Conservation (phyloP, 2,888 invertebrate species). For the Lomographa bimaculata region DNA sequence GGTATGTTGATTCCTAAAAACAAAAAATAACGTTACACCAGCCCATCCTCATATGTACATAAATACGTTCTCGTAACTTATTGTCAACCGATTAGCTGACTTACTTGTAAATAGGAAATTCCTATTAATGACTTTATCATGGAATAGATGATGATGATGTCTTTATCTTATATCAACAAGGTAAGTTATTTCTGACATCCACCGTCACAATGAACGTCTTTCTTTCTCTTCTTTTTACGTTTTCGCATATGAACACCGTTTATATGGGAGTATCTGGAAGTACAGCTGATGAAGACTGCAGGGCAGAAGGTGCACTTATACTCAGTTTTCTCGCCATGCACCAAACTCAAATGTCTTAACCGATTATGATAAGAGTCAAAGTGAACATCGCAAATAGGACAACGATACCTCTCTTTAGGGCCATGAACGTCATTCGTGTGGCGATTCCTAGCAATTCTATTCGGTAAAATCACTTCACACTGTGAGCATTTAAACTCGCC, state of each 20-base stretch:
- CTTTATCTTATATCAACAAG: no score
- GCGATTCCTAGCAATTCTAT: slow-evolving; percentile 44
- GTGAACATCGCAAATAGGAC: slow-evolving; percentile 54
- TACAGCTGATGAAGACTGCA: slow-evolving; percentile 54
- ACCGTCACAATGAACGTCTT: slow-evolving; percentile 2
- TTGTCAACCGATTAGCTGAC: no score
- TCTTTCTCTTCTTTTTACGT: slow-evolving; percentile 28
- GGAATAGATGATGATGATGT: no score
- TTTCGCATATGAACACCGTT: slow-evolving; percentile 55
- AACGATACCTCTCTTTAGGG: slow-evolving; percentile 53
- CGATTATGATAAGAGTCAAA: slow-evolving; percentile 57
- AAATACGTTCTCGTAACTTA: no score
- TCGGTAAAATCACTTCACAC: slow-evolving; percentile 63
- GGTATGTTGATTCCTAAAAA: slow-evolving; percentile 14
- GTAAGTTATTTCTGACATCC: slow-evolving; percentile 9
- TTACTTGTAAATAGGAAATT: no score
- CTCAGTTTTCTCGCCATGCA: slow-evolving; percentile 54
- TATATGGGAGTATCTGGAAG: slow-evolving; percentile 62
- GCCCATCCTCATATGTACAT: no score
- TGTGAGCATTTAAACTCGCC: slow-evolving; percentile 65
- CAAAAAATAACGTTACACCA: slow-evolving; percentile 13
- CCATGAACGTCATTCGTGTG: slow-evolving; percentile 51
- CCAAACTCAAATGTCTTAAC: slow-evolving; percentile 49
- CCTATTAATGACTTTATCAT: no score
- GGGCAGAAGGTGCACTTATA: slow-evolving; percentile 54